These are phyloP conservation scores for Rhysida immarginata DNA, from an alignment of 1,140 invertebrate species.

Conservation along the genomic window DNA sequence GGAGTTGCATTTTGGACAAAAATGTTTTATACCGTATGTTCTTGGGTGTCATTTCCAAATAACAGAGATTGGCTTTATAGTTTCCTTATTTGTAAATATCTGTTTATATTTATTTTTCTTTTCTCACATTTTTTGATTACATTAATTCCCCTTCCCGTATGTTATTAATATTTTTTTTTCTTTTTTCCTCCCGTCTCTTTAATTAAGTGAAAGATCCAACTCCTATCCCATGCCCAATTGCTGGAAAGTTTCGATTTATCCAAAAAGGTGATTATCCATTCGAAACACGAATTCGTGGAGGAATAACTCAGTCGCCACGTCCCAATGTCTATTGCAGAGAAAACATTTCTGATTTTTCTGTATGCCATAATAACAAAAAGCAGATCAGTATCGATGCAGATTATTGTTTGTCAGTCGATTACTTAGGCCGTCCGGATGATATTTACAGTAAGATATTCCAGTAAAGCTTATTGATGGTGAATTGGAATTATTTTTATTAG, in stretches of 20 bases:
- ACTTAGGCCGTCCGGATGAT: conserved; percentile 78
- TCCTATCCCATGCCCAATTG: conserved; percentile 83
- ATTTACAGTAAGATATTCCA: conserved; percentile 59
- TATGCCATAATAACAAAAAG: conserved; percentile 84
- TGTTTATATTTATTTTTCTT: neutral
- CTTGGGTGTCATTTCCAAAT: conserved; percentile 81
- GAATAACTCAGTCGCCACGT: conserved; percentile 80
- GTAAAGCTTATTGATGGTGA: no score
- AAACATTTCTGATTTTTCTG: conserved; percentile 86
- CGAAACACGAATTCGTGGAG: conserved; percentile 80
- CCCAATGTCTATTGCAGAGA: conserved; percentile 84
- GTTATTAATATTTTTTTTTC: conserved; percentile 13
- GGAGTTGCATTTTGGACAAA: conserved; percentile 58
- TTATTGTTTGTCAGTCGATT: conserved; percentile 89
- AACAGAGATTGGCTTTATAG: conserved; percentile 74
- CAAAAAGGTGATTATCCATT: conserved; percentile 77
- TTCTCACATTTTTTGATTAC: neutral
- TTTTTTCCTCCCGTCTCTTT: conserved; percentile 25
- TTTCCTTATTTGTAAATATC: conserved; percentile 48
- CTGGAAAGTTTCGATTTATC: conserved; percentile 86
- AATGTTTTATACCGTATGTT: conserved; percentile 79
- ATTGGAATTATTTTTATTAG: neutral
- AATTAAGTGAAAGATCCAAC: conserved; percentile 84
- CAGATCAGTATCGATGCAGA: conserved; percentile 84
- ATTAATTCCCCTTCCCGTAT: neutral